A percentile compares a stretch with the other conserved stretches of the same genome.
These are phyloP conservation scores for Nyctalus aviator DNA, from an alignment of 2,797 vertebrate species.

Conservation along the genomic window DNA sequence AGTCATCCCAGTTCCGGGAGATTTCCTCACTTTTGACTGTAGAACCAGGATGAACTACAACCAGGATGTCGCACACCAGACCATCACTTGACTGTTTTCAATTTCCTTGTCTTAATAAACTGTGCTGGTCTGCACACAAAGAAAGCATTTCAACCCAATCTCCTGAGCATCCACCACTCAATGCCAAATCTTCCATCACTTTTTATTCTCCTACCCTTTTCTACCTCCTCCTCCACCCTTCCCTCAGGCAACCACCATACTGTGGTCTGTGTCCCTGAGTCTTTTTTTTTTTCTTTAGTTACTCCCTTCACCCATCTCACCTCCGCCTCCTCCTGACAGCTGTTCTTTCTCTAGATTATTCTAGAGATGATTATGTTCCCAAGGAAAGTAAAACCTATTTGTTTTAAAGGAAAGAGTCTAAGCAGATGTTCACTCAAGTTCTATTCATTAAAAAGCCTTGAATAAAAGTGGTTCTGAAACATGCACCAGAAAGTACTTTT, in stretches of 20 bases:
- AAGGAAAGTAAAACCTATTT: conserved; percentile 54
- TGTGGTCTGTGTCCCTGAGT: not conserved
- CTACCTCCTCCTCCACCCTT: not conserved
- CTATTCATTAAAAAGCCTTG: conserved; percentile 60
- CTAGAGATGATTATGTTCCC: conserved; percentile 20
- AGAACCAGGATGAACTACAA: not conserved
- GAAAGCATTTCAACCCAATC: not conserved
- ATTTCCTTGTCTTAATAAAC: not conserved
- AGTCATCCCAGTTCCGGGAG: not conserved
- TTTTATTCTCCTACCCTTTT: not conserved
- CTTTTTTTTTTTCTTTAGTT: not conserved
- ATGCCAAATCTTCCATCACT: not conserved
- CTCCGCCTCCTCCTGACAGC: too few species aligned
- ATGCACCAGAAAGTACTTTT: conserved; percentile 51
- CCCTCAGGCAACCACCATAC: not conserved
- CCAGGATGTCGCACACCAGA: not conserved
- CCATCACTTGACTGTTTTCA: not conserved
- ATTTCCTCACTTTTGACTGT: not conserved
- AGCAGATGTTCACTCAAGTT: conserved; percentile 39
- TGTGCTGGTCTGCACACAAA: not conserved
- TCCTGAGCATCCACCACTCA: not conserved
- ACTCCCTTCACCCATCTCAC: too few species aligned
- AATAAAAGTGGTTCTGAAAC: conserved; percentile 37
- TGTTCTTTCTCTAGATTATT: conserved; percentile 29
- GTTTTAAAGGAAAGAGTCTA: conserved; percentile 17